Base-by-base conservation (phyloP, 2,113 vertebrate genomes). In the Megaceryle torquata region DNA sequence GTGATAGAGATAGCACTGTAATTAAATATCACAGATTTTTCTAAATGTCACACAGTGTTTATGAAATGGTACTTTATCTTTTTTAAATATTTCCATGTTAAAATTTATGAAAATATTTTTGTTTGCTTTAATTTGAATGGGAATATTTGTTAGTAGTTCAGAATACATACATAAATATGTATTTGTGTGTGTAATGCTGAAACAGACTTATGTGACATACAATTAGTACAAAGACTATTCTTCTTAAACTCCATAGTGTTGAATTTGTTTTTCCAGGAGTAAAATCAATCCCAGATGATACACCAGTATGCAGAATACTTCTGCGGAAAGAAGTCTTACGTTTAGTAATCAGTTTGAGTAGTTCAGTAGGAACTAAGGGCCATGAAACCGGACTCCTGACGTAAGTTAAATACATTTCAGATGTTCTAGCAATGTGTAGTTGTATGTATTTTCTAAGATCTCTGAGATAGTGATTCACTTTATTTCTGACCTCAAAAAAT, bases 321-420 rank as follows among this genome's bases (percentile, higher is more conserved):
- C 98, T 99, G 91, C 98, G 99, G 85, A 99, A 99, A 96, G 99
- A 99, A 97, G 99, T 99, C 51, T 97, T 99, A 76, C 99, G 99
- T 59, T 98, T 99, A 94, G 99, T 99, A 74, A 97, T 99, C 96
- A 99, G 99, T 96, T 98, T 99, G 96, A 99, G 99, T 98, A 99
- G 99, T 91, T 99, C 99, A 24, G 99, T 99, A 53, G 99, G 99
- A 97, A 99, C 99, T 51, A 99, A 99, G 97, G 98, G 99, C 93
- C 99, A 99, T 87, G 99, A 99, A 98, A 99, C 99, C 5, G 99
- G 99, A 91, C 98, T 99, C 71, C 97, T 99, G 96, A 99, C 99
- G 99, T 99, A 98, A 99, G 98, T 97, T 91, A 71, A 69, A 28
- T 61, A 39, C 35, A 19, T 80, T 46, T 41, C 11, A 82, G 16